Evolutionary conservation across 2,888 invertebrate species (phyloP), one percentile per base, ranked within the genome.

Genomic region (Tuta absoluta): DNA sequence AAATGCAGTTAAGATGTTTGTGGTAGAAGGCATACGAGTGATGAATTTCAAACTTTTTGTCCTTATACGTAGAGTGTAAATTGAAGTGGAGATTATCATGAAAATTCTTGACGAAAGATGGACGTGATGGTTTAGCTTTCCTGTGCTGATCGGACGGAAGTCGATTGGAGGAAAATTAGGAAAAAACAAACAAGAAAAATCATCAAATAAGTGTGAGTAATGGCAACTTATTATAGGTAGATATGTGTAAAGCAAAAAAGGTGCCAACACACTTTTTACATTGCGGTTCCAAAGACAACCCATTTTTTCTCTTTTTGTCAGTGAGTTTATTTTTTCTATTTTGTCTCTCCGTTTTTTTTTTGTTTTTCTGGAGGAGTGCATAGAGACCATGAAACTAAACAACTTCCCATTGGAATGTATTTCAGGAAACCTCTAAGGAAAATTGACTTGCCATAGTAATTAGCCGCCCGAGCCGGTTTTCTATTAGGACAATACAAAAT

Each of bases 81-180:
- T 76, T 80, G 21, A 62, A 71, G 74, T 77, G 51, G 51, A 12
- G 24, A 14, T 75, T 78, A 75, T 79, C 78, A 76, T 75, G 78
- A 79, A 79, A 80, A 77, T 67, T 72, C 75, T 76, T 75, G 75
- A 77, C 71, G 74, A 71, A 70, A 71, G 82, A 82, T 75, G 74
- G 82, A 82, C 80, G 77, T 79, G 78, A 78, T 77, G 77, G 78
- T 76, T 81, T 75, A 78, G 80, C 74, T 60, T 73, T 72, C 75
- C 75, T 80, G 77, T 83, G 82, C 71, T 72, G 72, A 80, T 85
- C 85, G 87, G 87, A 86, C 85, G 87, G 87, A 86, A 87, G 87
- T 83, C 79, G 80, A 84, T 85, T 85, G 72, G 73, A 72, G 66
- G 70, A 72, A 79, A 80, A 72, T 67, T n/a, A 67, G 75, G 74